Percentiles rank a stretch among this genome's conserved stretches.
Conservation (phyloP, 1,140 invertebrate species). For the Cydia fagiglandana region DNA sequence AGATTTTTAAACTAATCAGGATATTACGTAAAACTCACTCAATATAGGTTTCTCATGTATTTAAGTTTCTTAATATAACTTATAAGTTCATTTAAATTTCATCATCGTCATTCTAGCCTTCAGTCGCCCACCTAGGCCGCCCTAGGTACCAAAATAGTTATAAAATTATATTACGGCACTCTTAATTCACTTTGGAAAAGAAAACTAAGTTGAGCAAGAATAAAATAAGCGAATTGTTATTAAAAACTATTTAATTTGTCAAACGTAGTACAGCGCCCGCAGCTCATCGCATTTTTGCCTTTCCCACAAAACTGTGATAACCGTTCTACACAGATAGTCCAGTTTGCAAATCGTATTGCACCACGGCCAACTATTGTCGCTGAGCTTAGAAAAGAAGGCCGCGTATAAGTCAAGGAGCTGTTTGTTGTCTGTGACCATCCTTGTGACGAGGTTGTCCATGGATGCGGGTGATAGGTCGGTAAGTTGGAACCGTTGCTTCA, state of each 20-base stretch:
- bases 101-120: too few species aligned
- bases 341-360: slow-evolving; percentile 81
- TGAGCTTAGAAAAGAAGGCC: slow-evolving; percentile 80
- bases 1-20: too few species aligned
- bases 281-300: slow-evolving; percentile 23
- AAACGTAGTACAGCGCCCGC: not conserved
- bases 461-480: slow-evolving; percentile 71
- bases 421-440: slow-evolving; percentile 73
- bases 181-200: slow-evolving; percentile 33
- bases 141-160: too few species aligned
- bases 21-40: too few species aligned
- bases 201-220: slow-evolving; percentile 42
- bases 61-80: too few species aligned
- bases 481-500: slow-evolving; percentile 82
- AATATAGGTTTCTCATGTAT: too few species aligned
- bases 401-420: slow-evolving; percentile 70
- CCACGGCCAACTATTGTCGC: slow-evolving; percentile 67
- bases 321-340: slow-evolving; percentile 80
- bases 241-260: not conserved
- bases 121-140: too few species aligned
- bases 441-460: slow-evolving; percentile 75
- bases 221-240: slow-evolving; percentile 37
- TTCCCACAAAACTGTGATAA: slow-evolving; percentile 79
- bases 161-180: too few species aligned
- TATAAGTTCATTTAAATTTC: too few species aligned